Evolutionary conservation across 2,797 vertebrate genomes (phyloP).

Genomic region (Siniperca obscura): DNA sequence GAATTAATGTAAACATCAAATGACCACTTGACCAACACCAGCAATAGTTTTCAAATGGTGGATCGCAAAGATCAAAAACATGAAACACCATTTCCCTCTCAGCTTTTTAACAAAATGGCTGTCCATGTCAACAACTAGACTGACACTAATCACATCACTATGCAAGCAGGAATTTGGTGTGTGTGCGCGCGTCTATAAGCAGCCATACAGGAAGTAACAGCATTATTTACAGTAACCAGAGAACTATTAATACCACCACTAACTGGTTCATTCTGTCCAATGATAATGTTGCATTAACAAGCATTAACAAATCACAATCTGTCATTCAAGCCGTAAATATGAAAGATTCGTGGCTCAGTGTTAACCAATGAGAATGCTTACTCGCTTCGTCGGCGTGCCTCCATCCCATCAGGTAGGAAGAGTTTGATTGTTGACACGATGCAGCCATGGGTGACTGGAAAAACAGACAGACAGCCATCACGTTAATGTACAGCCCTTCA

Average conservation of each 20-base stretch:
- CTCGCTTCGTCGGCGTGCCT: conserved; percentile 96
- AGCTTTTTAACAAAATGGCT: conserved; percentile 9
- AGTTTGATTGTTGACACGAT: conserved; percentile 99
- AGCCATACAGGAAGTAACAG: conserved; percentile 10
- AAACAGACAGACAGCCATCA: conserved; percentile 67
- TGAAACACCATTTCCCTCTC: not conserved
- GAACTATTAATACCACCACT: not conserved
- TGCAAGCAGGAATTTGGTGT: conserved; percentile 28
- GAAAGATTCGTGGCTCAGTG: not conserved
- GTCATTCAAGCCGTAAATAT: not conserved
- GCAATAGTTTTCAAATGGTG: not conserved
- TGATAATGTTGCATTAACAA: not conserved
- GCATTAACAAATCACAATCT: not conserved
- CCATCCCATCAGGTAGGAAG: conserved; percentile 99
- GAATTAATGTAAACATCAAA: not conserved
- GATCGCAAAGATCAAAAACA: not conserved
- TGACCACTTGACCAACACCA: conserved; percentile 4
- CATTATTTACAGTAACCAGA: conserved; percentile 11
- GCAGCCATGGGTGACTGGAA: conserved; percentile 97
- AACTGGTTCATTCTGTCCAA: not conserved
- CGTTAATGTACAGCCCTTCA: conserved; percentile 12
- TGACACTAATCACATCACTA: conserved; percentile 52
- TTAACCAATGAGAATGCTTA: conserved; percentile 82
- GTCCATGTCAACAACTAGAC: conserved; percentile 41
- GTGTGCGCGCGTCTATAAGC: not conserved